phyloP scores from a whole-genome alignment of 2,113 vertebrate genomes.

The Epinephelus cyanopodus region DNA sequence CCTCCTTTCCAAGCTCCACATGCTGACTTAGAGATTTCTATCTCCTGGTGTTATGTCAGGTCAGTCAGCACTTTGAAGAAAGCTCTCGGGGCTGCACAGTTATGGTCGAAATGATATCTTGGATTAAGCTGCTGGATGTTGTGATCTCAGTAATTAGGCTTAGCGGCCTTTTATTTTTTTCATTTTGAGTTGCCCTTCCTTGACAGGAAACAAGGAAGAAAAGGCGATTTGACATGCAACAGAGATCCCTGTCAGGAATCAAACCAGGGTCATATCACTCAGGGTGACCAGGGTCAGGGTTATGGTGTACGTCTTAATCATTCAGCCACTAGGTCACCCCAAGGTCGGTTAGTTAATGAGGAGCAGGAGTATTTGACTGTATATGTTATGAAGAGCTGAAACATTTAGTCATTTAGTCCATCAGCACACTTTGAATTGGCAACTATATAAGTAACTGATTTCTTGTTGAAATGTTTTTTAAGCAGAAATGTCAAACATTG shows the following conservation, averaged over 20 bases:
- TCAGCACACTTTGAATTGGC: not conserved
- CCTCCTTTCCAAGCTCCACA: slow-evolving; percentile 35
- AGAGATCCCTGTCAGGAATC: not conserved
- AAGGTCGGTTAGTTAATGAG: not conserved
- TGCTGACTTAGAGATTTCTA: slow-evolving; percentile 45
- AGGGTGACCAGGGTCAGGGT: no score
- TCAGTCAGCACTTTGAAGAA: slow-evolving; percentile 25
- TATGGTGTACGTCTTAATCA: not conserved
- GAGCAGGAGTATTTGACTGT: not conserved
- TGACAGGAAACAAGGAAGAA: not conserved
- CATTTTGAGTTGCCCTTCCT: not conserved
- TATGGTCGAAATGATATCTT: not conserved
- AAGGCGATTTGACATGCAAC: not conserved
- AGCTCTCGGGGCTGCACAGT: not conserved
- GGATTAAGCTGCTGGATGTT: slow-evolving; percentile 1
- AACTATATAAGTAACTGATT: not conserved
- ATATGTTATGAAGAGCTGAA: not conserved
- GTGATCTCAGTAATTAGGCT: not conserved
- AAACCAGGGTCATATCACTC: not conserved
- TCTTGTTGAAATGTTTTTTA: not conserved
- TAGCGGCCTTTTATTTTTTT: not conserved
- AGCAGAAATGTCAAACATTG: not conserved
- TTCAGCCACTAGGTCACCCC: not conserved
- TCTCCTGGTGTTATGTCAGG: slow-evolving; percentile 39
- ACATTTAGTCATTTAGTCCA: not conserved